Evolutionary conservation across 2,888 invertebrate species (phyloP).

Genomic region (Heliconius hortense): DNA sequence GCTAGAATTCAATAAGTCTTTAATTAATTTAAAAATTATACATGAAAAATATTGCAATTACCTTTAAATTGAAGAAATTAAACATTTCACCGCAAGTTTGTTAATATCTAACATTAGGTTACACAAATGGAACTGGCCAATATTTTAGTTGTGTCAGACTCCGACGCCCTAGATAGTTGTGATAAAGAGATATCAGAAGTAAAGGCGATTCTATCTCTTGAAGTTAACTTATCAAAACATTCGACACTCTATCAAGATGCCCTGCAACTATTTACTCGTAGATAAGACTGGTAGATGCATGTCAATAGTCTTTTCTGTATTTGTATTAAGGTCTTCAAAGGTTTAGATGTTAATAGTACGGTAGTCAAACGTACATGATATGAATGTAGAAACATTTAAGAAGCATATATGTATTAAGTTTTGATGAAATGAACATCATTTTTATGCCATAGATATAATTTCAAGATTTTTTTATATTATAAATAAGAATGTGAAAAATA

Average conservation of each 20-base stretch:
- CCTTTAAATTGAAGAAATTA: constrained; percentile 48
- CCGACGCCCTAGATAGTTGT: constrained; percentile 59
- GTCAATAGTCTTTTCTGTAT: background rate
- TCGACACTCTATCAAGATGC: constrained; percentile 50
- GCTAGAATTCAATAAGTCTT: background rate
- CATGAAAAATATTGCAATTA: constrained; percentile 17
- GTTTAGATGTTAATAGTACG: too few species aligned
- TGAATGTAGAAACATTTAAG: background rate
- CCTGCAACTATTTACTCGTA: constrained; percentile 42
- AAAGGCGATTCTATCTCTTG: constrained; percentile 55
- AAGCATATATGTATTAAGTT: background rate
- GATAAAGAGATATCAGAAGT: constrained; percentile 61
- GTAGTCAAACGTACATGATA: too few species aligned
- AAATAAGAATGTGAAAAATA: too few species aligned
- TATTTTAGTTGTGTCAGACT: constrained; percentile 44
- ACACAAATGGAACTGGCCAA: constrained; percentile 22
- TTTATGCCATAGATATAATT: background rate
- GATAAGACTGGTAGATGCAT: constrained; percentile 41
- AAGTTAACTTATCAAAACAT: constrained; percentile 53
- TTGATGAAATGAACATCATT: background rate
- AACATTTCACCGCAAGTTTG: constrained; percentile 44
- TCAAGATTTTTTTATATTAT: too few species aligned
- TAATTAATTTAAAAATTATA: background rate
- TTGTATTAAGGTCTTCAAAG: background rate
- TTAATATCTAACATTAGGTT: constrained; percentile 24